Percentiles rank a stretch among this genome's conserved stretches.
These are phyloP conservation scores for Mesorhabditis spiculigera DNA, from an alignment of 2,888 invertebrate genomes.

Conservation along the genomic window DNA sequence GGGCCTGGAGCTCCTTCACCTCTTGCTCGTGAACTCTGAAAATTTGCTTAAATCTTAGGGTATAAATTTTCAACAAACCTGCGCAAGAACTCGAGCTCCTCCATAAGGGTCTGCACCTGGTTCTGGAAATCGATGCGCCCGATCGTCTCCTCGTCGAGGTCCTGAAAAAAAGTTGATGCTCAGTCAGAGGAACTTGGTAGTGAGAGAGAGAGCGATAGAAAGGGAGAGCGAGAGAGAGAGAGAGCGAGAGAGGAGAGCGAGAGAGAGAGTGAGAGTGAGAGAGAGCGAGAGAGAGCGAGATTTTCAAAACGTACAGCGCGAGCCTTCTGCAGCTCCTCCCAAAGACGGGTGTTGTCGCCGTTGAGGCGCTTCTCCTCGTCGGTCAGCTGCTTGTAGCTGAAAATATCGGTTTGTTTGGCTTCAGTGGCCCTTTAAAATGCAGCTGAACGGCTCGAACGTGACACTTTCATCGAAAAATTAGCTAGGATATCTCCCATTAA, in stretches of 20 bases:
- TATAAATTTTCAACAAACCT: conserved; percentile 11
- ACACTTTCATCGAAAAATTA: no score
- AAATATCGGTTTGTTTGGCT: background rate
- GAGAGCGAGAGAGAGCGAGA: background rate
- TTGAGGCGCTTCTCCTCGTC: conserved; percentile 57
- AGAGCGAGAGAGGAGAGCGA: no score
- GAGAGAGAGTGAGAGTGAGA: background rate
- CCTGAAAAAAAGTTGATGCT: conserved; percentile 28
- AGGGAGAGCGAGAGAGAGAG: background rate
- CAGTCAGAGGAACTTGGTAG: background rate
- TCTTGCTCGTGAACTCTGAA: conserved; percentile 57
- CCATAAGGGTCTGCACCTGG: conserved; percentile 59
- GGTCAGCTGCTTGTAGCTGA: conserved; percentile 54
- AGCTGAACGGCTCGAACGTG: background rate
- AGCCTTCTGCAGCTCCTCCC: conserved; percentile 58
- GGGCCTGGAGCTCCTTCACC: conserved; percentile 58
- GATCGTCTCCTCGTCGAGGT: conserved; percentile 61
- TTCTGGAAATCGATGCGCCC: conserved; percentile 59
- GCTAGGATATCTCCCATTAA: no score
- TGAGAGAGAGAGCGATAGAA: background rate
- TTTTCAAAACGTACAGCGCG: conserved; percentile 30
- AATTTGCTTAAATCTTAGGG: background rate
- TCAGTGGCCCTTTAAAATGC: background rate
- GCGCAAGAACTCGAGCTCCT: conserved; percentile 58
- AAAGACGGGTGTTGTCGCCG: conserved; percentile 53